Evolutionary conservation across 2,888 invertebrate genomes (phyloP).

Genomic region (Galerucella nymphaeae): DNA sequence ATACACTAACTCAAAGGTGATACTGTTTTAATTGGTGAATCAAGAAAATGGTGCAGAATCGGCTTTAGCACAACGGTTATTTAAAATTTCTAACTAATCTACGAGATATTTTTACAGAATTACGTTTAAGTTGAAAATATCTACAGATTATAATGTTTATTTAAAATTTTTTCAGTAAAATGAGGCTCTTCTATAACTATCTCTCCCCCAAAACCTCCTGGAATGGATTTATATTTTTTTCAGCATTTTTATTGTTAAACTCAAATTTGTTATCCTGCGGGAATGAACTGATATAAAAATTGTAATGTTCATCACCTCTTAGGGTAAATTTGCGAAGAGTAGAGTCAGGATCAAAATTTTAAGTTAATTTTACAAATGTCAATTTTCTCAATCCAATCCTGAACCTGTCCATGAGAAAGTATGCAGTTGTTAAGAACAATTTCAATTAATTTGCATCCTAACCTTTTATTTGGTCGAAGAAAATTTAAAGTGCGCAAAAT

Average conservation of each 20-base stretch:
- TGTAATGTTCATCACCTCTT: too few species aligned
- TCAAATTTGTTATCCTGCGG: too few species aligned
- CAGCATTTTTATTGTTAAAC: too few species aligned
- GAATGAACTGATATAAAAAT: too few species aligned
- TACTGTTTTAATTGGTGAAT: conserved; percentile 30
- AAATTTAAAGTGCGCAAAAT: conserved; percentile 61
- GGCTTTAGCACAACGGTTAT: not conserved
- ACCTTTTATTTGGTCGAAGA: conserved; percentile 57
- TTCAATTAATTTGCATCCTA: conserved; percentile 64
- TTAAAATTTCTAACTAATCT: not conserved
- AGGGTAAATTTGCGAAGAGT: too few species aligned
- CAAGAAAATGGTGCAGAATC: conserved; percentile 3
- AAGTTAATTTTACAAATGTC: too few species aligned
- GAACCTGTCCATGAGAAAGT: conserved; percentile 56
- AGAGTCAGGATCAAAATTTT: too few species aligned
- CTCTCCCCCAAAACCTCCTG: too few species aligned
- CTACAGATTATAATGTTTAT: not conserved
- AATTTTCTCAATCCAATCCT: conserved; percentile 53
- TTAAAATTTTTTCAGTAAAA: not conserved
- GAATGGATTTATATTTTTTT: not conserved
- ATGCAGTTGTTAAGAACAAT: conserved; percentile 60
- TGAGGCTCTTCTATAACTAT: not conserved
- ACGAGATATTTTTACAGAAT: not conserved
- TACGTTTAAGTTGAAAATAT: not conserved
- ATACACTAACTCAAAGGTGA: conserved; percentile 48